These are phyloP conservation scores for Hystrix brachyura DNA, from an alignment of 2,113 vertebrate genomes.

Conservation along the genomic window DNA sequence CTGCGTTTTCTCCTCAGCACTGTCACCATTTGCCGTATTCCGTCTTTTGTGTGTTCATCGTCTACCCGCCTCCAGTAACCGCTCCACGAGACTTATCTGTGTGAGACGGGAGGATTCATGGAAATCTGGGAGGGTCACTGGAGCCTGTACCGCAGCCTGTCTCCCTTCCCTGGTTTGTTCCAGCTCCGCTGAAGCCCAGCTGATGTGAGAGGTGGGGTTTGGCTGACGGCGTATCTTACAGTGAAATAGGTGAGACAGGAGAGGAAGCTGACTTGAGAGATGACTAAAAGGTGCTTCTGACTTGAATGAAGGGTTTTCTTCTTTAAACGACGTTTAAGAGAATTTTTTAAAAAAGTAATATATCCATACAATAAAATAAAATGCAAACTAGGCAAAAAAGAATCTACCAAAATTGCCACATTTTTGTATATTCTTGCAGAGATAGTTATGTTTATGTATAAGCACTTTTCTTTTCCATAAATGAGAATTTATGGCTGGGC, in stretches of 20 bases:
- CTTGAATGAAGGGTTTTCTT: conserved; percentile 3
- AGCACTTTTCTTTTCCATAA: not conserved
- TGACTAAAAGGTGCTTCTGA: not conserved
- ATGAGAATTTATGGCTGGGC: not conserved
- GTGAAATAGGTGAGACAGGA: not conserved
- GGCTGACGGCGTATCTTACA: not conserved
- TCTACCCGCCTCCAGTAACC: too few species aligned
- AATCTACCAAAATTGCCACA: not conserved
- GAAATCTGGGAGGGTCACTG: not conserved
- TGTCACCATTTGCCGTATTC: not conserved
- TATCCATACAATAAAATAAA: not conserved
- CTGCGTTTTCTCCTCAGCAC: not conserved
- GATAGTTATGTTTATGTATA: not conserved
- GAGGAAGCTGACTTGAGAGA: not conserved
- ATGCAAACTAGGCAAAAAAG: not conserved
- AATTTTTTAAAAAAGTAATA: conserved; percentile 8
- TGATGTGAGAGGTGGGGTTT: not conserved
- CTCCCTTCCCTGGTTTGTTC: conserved; percentile 28
- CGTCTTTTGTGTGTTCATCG: not conserved
- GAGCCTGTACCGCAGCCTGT: not conserved
- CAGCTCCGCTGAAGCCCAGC: not conserved
- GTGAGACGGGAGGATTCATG: too few species aligned
- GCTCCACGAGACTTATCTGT: too few species aligned
- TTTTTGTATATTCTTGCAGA: not conserved
- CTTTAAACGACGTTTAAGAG: not conserved